A percentile compares a stretch with the other conserved stretches of the same genome.
phyloP scores from a whole-genome alignment of 2,797 vertebrate species.

The Enteromius trimaculatus region DNA sequence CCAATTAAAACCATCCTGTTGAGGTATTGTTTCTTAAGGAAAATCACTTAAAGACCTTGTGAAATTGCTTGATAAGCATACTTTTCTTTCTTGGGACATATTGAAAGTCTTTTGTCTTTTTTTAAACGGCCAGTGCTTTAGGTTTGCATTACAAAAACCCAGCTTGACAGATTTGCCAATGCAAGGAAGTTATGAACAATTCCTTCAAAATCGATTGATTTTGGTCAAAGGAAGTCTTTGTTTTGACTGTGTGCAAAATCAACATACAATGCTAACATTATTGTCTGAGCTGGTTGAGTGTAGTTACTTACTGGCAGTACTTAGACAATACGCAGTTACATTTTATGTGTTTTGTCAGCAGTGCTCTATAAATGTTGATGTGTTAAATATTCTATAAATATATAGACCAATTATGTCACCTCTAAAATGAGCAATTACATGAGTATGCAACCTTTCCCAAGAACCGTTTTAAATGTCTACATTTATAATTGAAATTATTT shows the following conservation, averaged over 20 bases:
- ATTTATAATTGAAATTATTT: not conserved
- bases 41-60: not conserved
- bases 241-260: not conserved
- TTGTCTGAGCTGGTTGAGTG: not conserved
- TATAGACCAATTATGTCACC: not conserved
- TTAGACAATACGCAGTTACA: not conserved
- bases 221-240: not conserved
- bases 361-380: not conserved
- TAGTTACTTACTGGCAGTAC: not conserved
- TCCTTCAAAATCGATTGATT: not conserved
- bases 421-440: not conserved
- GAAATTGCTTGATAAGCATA: not conserved
- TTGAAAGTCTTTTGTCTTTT: not conserved
- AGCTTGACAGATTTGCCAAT: not conserved
- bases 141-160: not conserved
- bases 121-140: not conserved
- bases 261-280: not conserved
- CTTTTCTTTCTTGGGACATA: not conserved
- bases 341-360: not conserved
- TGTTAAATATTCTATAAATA: not conserved
- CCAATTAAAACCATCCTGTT: not conserved
- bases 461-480: not conserved
- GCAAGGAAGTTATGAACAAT: not conserved
- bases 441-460: not conserved
- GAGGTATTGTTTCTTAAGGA: not conserved